Evolutionary conservation across 2,113 vertebrate genomes (phyloP), one percentile per base, ranked within the genome.

Genomic region (Sinocyclocheilus rhinocerous): DNA sequence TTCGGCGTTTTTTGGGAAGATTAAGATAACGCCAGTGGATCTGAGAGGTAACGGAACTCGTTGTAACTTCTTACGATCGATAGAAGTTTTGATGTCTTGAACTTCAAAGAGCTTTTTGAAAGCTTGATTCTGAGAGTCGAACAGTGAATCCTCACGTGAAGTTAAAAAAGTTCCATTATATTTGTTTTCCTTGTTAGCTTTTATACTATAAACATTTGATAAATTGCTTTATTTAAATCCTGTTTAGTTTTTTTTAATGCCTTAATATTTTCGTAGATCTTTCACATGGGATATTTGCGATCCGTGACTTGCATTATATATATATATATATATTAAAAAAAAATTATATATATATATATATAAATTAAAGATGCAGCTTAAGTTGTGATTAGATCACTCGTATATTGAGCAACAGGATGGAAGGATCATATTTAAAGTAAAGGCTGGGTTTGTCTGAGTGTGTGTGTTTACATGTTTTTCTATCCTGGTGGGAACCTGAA

Each of bases 1-100:
- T 22, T 26, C 63, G 36, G 13, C 16, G 57, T 3, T 50, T 50
- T 33, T 69, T 18, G 63, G 24, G 9, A 82, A 67, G 55, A 10
- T 24, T 33, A 61, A 39, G 80, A 50, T 13, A 69, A 59, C 63
- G 26, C 75, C 16, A 70, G 45, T 22, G 45, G 42, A 57, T 13
- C 77, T 33, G 63, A 79, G 39, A 85, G 84, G 84, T 85, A 85
- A 39, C 48, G 4, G 0, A 55, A 52, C n/a, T 85, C 48, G 20
- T 42, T 42, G 42, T 42, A 65, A 50, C 57, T 65, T 18, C 11
- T 36, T 13, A 1, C 16, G 7, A 33, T 36, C 12, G 12, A 33
- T 59, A 13, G 4, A 11, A 78, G 52, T 78, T 36, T 57, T 13
- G 10, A 26, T 77, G 13, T 20, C 7, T 9, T 36, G 15, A 36